These are phyloP conservation scores for Lepidocyrtinus sp. DNA, from an alignment of 2,888 invertebrate species.

Conservation along the genomic window DNA sequence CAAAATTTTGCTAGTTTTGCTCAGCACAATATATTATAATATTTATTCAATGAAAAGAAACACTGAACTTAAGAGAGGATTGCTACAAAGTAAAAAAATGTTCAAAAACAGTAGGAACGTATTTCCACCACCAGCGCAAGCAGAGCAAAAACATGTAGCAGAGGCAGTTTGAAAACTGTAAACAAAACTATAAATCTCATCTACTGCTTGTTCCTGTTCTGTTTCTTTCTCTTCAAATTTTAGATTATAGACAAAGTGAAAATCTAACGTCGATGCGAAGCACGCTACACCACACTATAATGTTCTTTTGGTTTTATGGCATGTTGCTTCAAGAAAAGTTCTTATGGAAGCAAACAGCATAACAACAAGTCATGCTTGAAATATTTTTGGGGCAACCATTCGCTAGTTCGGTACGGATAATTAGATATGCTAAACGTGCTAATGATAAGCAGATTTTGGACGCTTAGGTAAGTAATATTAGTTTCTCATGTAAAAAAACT, in stretches of 20 bases:
- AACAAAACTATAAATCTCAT: slow-evolving; percentile 50
- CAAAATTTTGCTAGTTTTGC: too few species aligned
- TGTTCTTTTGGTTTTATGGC: not conserved
- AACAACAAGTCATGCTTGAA: too few species aligned
- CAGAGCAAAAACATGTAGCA: slow-evolving; percentile 30
- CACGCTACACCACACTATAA: not conserved
- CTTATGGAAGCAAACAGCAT: too few species aligned
- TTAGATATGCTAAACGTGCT: slow-evolving; percentile 3
- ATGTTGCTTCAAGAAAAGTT: not conserved
- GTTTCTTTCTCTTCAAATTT: too few species aligned
- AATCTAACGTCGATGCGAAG: not conserved
- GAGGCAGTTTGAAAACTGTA: slow-evolving; percentile 28
- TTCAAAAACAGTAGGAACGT: too few species aligned
- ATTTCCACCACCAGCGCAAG: not conserved
- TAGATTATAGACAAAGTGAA: not conserved
- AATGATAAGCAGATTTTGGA: slow-evolving; percentile 10
- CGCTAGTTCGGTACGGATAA: too few species aligned
- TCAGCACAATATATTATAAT: too few species aligned
- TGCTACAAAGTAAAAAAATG: too few species aligned
- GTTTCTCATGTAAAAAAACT: not conserved
- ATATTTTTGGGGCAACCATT: not conserved
- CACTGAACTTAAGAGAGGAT: too few species aligned
- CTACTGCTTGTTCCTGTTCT: slow-evolving; percentile 4
- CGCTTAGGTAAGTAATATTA: not conserved
- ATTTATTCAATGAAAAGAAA: too few species aligned